phyloP scores from a whole-genome alignment of 2,888 invertebrate species.

The Epinotia demarniana region DNA sequence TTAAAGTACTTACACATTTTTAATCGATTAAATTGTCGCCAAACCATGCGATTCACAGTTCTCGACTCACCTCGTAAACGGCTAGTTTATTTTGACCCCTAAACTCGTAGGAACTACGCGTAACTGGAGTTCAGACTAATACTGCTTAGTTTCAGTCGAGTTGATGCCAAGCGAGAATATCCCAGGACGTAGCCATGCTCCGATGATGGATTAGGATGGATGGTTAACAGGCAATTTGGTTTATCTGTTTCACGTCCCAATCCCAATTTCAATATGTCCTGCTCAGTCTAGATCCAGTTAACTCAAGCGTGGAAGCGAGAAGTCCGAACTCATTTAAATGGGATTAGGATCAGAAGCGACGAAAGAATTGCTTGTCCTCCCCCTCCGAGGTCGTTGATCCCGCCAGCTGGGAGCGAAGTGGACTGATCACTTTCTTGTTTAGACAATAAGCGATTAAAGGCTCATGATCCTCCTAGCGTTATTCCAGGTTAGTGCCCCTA shows the following conservation, averaged over 20 bases:
- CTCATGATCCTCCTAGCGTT: no score
- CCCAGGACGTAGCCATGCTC: not conserved
- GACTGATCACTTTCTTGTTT: constrained; percentile 17
- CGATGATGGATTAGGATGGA: constrained; percentile 14
- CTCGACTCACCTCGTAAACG: not conserved
- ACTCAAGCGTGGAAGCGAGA: not conserved
- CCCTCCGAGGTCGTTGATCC: not conserved
- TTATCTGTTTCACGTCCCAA: not conserved
- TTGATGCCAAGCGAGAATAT: not conserved
- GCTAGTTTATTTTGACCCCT: not conserved
- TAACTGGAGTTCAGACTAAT: not conserved
- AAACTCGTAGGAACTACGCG: not conserved
- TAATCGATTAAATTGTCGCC: not conserved
- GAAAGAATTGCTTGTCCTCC: not conserved
- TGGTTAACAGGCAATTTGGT: not conserved
- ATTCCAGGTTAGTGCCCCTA: no score
- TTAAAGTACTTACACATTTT: no score
- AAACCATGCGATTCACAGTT: not conserved
- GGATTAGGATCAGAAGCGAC: not conserved
- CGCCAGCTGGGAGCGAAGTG: constrained; percentile 9
- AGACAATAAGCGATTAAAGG: constrained; percentile 7
- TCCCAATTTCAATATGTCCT: not conserved
- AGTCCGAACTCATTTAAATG: not conserved
- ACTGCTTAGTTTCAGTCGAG: not conserved
- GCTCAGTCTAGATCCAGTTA: no score